Evolutionary conservation across 2,113 vertebrate species (phyloP), one percentile per base, ranked within the genome.

Genomic region (Candoia aspera): DNA sequence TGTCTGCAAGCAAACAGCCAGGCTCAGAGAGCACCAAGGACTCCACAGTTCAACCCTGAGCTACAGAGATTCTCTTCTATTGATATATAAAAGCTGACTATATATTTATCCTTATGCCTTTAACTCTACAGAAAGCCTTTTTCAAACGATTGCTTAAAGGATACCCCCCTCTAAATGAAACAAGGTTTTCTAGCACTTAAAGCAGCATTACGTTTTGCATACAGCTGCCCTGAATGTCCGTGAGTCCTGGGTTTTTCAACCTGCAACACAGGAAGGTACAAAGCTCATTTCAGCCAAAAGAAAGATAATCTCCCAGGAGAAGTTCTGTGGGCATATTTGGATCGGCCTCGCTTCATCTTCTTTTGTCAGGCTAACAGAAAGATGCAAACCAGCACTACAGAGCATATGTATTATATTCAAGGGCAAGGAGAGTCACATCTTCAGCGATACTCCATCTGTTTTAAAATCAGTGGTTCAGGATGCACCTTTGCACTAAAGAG

Each of bases 181-280:
- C 29, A 68, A 68, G 29, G 13, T 68, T n/a, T 68, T 11, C 29
- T 68, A n/a, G 29, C 62, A n/a, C 24, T 64, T 29, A 64, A 62
- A 62, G 60, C 60, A 62, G 12, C 29, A n/a, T 3, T 64, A 29
- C 13, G 26, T 64, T 64, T 64, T 21, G 53, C 73, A 8, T 19
- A 19, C 73, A 84, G 17, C 23, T 23, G 46, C 37, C 21, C 19
- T 84, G 46, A 15, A 86, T 15, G n/a, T 73, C 68, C 3, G n/a
- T 4, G 12, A 26, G 11, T 11, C 29, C 17, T 49, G 49, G 4
- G 6, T 5, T n/a, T 68, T n/a, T 0, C 6, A n/a, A 8, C 29
- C 29, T 86, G 49, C 29, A 86, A 17, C 12, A 86, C 1, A 15
- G 29, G 29, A 86, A 26, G 17, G 29, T 55, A 1, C 53, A 86